Evolutionary conservation across 1,140 invertebrate species (phyloP).

Genomic region (Pygmarrhopalites habei): DNA sequence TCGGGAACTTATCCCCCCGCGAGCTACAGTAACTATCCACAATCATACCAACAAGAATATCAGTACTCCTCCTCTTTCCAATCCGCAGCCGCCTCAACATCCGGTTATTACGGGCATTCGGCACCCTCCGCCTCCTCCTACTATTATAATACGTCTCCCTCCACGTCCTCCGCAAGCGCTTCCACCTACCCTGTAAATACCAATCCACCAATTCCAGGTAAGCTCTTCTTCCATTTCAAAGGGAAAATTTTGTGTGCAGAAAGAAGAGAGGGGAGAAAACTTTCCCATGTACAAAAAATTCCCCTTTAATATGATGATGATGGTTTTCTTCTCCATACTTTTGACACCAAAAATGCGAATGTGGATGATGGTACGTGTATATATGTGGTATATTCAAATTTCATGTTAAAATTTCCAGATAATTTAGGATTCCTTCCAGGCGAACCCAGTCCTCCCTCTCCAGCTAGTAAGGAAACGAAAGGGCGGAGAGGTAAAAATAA

Average conservation of each 20-base stretch:
- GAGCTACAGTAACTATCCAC: conserved; percentile 21
- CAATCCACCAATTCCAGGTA: conserved; percentile 39
- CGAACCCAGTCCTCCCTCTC: conserved; percentile 33
- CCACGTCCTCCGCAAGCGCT: conserved; percentile 37
- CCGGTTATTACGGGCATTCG: conserved; percentile 34
- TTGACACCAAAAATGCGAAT: too few relatives aligned
- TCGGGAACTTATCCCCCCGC: conserved; percentile 14
- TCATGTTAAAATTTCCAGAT: conserved; percentile 29
- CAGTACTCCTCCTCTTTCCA: conserved; percentile 33
- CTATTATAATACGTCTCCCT: conserved; percentile 36
- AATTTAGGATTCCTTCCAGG: conserved; percentile 31
- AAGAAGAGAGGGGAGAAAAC: too few relatives aligned
- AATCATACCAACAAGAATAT: conserved; percentile 27
- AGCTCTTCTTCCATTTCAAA: too few relatives aligned
- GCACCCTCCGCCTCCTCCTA: conserved; percentile 38
- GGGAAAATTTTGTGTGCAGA: too few relatives aligned
- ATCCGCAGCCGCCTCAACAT: conserved; percentile 25
- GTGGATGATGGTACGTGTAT: too few relatives aligned
- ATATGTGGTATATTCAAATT: too few relatives aligned
- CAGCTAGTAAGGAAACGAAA: conserved; percentile 35
- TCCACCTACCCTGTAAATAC: conserved; percentile 39
- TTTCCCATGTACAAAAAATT: too few relatives aligned
- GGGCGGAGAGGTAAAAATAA: conserved; percentile 25
- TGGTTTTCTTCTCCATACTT: too few relatives aligned
- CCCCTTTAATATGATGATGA: too few relatives aligned